Conservation (phyloP, 2,797 vertebrate species). For the Chelidonichthys spinosus region DNA sequence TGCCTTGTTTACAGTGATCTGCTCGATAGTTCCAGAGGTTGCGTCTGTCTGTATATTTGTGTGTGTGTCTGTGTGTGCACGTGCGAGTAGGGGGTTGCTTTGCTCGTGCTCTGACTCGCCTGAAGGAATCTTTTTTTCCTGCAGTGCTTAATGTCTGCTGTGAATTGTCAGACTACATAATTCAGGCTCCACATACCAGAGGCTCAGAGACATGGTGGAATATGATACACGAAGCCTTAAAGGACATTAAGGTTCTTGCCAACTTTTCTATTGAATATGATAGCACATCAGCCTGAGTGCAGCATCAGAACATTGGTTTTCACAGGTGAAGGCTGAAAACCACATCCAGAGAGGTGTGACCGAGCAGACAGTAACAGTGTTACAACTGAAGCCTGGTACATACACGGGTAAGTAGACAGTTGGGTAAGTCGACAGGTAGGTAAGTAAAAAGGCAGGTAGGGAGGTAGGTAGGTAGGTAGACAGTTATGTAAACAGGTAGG, state of each 20-base stretch:
- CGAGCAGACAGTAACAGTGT: too few species aligned
- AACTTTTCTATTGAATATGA: background rate
- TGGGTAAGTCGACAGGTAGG: too few species aligned
- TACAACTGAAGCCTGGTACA: too few species aligned
- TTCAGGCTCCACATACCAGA: slow-evolving; percentile 45
- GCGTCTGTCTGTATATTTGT: slow-evolving; percentile 32
- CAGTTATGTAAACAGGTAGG: too few species aligned
- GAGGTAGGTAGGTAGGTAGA: too few species aligned
- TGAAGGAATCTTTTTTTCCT: slow-evolving; percentile 32
- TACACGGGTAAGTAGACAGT: too few species aligned
- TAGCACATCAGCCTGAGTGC: background rate
- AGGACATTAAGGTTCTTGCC: background rate
- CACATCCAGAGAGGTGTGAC: too few species aligned
- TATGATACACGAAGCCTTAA: slow-evolving; percentile 14
- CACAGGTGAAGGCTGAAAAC: too few species aligned
- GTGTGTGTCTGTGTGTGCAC: background rate
- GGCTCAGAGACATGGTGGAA: slow-evolving; percentile 4
- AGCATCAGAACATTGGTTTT: background rate
- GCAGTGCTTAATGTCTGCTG: slow-evolving; percentile 25
- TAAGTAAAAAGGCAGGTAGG: too few species aligned
- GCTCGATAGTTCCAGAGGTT: slow-evolving; percentile 36
- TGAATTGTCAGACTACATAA: slow-evolving; percentile 35
- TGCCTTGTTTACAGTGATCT: slow-evolving; percentile 48
- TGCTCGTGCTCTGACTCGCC: slow-evolving; percentile 46
- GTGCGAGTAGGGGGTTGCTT: background rate